Evolutionary conservation across 2,888 invertebrate species (phyloP), one percentile per base, ranked within the genome.

Genomic region (Aricia artaxerxes): DNA sequence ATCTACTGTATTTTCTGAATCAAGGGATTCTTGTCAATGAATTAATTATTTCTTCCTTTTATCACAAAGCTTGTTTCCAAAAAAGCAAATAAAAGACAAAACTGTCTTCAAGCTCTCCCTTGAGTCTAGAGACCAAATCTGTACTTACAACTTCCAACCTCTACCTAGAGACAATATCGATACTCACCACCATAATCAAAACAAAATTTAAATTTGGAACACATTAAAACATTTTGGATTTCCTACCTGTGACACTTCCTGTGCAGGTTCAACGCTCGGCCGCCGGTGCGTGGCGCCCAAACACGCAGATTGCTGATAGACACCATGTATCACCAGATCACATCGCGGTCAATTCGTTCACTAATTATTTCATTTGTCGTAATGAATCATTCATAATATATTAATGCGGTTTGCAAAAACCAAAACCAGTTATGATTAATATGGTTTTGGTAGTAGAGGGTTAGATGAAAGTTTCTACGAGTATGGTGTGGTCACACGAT

Each of bases 171-270:
- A 61, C 61, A 7, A 61, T 9, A 61, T 61, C n/a, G n/a, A 60
- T 60, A 61, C 61, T 61, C n/a, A 61, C n/a, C 60, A 60, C 60
- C 6, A 60, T 49, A 9, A 49, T 61, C n/a, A 61, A 7, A 13
- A 24, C 35, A 31, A 73, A 44, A 44, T 44, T n/a, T 44, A 73
- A 44, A 44, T 73, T 73, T n/a, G 11, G 53, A 76, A 38, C 53
- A 13, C 35, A 11, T 76, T 53, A 76, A 31, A 49, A 76, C 53
- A 35, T 49, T 75, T 75, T 31, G 49, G 11, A 49, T 78, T 13
- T 61, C 57, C 81, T 88, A 88, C 89, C 88, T 91, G 91, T 90
- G 90, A 87, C 89, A 88, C 88, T 89, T 91, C 91, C 92, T 90
- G 92, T 87, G 88, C 89, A 89, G 85, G 93, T 87, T 92, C 91